A percentile compares a stretch with the other conserved stretches of the same genome.
Evolutionary conservation across 2,888 invertebrate genomes (phyloP).

Genomic region (Cataglyphis livida): DNA sequence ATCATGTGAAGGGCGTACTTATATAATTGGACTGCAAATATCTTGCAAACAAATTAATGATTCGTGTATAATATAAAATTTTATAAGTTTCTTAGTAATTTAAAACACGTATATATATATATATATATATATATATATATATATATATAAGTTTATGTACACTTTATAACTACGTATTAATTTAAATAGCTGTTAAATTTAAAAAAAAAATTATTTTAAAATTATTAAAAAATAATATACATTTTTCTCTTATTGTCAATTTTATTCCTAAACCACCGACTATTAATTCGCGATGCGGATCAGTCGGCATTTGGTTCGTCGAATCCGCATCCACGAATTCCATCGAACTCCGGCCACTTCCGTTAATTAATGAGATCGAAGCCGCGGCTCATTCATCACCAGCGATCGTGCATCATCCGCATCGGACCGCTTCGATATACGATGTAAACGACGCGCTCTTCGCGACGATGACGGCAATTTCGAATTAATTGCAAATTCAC

Average conservation of each 20-base stretch:
- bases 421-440: conserved; percentile 27
- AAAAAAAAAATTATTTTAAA: neutral
- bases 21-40: conserved; percentile 18
- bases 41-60: neutral
- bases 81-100: neutral
- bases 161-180: neutral
- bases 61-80: neutral
- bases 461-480: conserved; percentile 78
- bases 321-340: conserved; percentile 9
- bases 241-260: neutral
- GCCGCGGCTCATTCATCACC: conserved; percentile 71
- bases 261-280: neutral
- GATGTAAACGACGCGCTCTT: conserved; percentile 54
- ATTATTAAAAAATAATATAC: neutral
- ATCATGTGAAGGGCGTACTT: neutral
- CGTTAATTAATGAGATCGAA: conserved; percentile 74
- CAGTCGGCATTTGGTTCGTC: conserved; percentile 14
- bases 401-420: conserved; percentile 56
- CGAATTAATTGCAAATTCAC: conserved; percentile 83
- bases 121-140: neutral
- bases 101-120: neutral
- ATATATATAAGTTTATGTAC: neutral
- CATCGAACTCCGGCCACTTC: conserved; percentile 46
- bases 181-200: neutral
- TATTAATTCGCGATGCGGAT: conserved; percentile 20